Evolutionary conservation across 2,797 vertebrate genomes (phyloP).

Genomic region (Eulemur albifrons): DNA sequence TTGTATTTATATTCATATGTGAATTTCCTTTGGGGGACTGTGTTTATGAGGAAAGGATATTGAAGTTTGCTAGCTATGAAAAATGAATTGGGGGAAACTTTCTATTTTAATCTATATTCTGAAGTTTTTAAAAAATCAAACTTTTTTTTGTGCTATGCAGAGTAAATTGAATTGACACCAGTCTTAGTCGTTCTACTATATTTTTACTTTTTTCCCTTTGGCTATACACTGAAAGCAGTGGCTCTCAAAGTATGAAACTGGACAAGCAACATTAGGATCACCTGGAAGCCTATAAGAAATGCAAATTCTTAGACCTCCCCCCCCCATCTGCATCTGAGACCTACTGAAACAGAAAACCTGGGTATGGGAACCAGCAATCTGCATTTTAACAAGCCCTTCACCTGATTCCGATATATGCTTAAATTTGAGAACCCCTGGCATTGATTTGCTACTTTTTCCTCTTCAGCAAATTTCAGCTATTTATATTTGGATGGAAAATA

Average conservation of each 20-base stretch:
- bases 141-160: not conserved
- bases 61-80: not conserved
- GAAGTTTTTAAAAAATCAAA: not conserved
- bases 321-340: not conserved
- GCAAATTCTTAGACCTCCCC: not conserved
- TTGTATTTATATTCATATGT: not conserved
- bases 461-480: not conserved
- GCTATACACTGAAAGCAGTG: not conserved
- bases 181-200: not conserved
- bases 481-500: not conserved
- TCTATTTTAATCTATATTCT: not conserved
- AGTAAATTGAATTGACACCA: not conserved
- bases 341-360: not conserved
- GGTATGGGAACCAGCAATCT: not conserved
- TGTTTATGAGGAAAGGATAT: not conserved
- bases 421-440: not conserved
- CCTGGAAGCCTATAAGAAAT: not conserved
- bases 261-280: not conserved
- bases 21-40: not conserved
- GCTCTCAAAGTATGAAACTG: not conserved
- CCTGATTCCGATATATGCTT: not conserved
- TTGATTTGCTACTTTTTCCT: not conserved
- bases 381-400: not conserved
- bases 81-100: not conserved
- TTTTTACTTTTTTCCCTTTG: not conserved